Percentiles rank a stretch among this genome's conserved stretches.
phyloP scores from a whole-genome alignment of 2,888 invertebrate genomes.

The Agonopterix heracliana region DNA sequence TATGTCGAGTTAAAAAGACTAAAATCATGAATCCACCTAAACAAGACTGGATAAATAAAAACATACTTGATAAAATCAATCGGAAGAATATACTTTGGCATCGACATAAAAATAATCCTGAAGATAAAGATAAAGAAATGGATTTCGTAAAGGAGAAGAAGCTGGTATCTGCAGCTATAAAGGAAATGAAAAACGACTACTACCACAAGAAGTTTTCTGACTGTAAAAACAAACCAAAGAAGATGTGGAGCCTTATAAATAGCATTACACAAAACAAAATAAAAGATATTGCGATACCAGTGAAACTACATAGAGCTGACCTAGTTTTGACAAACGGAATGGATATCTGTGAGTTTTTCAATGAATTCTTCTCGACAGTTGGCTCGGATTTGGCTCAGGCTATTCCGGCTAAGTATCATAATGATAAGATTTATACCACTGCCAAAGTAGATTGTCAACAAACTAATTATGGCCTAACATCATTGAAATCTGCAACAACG shows the following conservation, averaged over 20 bases:
- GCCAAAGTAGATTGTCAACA: too few relatives aligned
- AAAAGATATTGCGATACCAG: not conserved
- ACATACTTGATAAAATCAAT: not conserved
- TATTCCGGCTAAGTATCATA: not conserved
- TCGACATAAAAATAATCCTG: not conserved
- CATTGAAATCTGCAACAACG: too few relatives aligned
- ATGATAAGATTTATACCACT: too few relatives aligned
- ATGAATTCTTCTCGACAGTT: not conserved
- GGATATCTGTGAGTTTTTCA: not conserved
- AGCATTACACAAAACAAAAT: not conserved
- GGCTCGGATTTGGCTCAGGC: not conserved
- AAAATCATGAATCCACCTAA: not conserved
- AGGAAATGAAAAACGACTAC: not conserved
- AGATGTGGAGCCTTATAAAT: not conserved
- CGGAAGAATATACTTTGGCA: not conserved
- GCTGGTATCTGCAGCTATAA: not conserved
- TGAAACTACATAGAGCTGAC: not conserved
- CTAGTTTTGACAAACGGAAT: not conserved
- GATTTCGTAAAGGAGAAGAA: not conserved
- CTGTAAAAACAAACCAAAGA: not conserved
- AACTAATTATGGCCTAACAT: too few relatives aligned
- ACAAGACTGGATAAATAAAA: not conserved
- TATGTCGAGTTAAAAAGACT: not conserved
- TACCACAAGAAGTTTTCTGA: not conserved
- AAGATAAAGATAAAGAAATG: not conserved